Conservation (phyloP, 1,140 invertebrate species). For the Zelostemma sp. region DNA sequence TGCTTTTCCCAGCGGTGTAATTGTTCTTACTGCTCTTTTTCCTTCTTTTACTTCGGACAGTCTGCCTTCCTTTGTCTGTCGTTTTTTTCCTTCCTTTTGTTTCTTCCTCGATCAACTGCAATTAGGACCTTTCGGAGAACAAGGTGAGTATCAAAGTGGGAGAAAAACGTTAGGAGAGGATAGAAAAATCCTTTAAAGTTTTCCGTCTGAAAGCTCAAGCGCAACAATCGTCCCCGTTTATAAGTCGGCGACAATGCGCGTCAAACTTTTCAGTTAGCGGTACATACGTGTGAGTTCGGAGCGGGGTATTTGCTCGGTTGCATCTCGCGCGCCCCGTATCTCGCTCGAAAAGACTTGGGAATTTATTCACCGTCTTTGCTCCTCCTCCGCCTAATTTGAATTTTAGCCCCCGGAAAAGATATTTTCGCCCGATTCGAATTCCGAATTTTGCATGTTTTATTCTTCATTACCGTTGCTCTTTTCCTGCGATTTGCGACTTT, state of each 20-base stretch:
- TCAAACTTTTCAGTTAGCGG: constrained; percentile 62
- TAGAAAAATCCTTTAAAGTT: constrained; percentile 50
- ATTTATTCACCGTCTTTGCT: constrained; percentile 55
- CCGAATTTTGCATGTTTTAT: too few relatives aligned
- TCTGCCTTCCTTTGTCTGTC: neutral
- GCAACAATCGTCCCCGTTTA: constrained; percentile 67
- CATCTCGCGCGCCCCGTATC: constrained; percentile 46
- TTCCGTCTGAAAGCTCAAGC: constrained; percentile 46
- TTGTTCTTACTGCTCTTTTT: constrained; percentile 15
- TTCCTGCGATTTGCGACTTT: constrained; percentile 9
- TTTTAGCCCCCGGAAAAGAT: constrained; percentile 46
- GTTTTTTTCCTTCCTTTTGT: neutral
- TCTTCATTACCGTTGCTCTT: neutral
- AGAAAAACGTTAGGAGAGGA: constrained; percentile 43
- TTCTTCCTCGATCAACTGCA: constrained; percentile 43
- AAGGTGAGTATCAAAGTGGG: constrained; percentile 45
- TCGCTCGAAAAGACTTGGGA: constrained; percentile 55
- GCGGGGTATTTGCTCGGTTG: constrained; percentile 60
- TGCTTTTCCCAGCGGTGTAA: constrained; percentile 24
- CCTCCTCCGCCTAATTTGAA: constrained; percentile 52
- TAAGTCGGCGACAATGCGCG: constrained; percentile 58
- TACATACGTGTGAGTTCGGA: constrained; percentile 38
- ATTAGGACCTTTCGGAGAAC: constrained; percentile 42
- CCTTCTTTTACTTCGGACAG: constrained; percentile 1
- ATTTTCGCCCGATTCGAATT: constrained; percentile 5